Evolutionary conservation across 2,797 vertebrate genomes (phyloP).

Genomic region (Tragopan temminckii): DNA sequence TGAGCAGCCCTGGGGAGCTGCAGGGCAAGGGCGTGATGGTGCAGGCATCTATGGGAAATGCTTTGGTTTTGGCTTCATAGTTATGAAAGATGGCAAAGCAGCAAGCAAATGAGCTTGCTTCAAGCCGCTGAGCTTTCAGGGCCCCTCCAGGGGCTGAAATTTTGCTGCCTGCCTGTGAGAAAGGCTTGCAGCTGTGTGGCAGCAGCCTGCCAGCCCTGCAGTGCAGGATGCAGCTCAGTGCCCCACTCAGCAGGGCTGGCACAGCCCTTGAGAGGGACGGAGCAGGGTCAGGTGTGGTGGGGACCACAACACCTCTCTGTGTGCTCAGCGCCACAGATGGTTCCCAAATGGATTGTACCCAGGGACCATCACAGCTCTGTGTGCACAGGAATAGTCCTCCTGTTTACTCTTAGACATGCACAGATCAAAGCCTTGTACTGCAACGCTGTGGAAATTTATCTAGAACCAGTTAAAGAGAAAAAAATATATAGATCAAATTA

Average conservation of each 20-base stretch:
- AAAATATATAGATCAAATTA: background rate
- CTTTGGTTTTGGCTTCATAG: slow-evolving; percentile 69
- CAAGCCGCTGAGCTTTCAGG: slow-evolving; percentile 78
- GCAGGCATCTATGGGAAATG: slow-evolving; percentile 7
- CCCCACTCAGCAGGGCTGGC: too few relatives aligned
- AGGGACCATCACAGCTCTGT: background rate
- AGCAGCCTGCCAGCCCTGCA: slow-evolving; percentile 87
- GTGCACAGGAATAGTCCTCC: background rate
- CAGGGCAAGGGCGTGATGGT: background rate
- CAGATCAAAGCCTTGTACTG: background rate
- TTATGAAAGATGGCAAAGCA: slow-evolving; percentile 66
- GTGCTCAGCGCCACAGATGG: background rate
- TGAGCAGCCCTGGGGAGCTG: background rate
- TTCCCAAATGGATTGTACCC: background rate
- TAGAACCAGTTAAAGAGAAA: slow-evolving; percentile 20
- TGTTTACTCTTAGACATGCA: background rate
- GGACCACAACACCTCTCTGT: slow-evolving; percentile 59
- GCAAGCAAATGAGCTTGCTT: slow-evolving; percentile 74
- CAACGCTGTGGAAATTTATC: slow-evolving; percentile 45
- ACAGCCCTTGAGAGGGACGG: background rate
- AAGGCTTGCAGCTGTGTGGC: slow-evolving; percentile 89
- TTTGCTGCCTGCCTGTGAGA: slow-evolving; percentile 91
- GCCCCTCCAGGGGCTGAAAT: slow-evolving; percentile 80
- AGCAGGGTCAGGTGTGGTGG: slow-evolving; percentile 30
- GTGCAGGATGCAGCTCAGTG: slow-evolving; percentile 85